Base-by-base conservation (phyloP, 1,140 invertebrate genomes). In the Dendrolimus punctatus region DNA sequence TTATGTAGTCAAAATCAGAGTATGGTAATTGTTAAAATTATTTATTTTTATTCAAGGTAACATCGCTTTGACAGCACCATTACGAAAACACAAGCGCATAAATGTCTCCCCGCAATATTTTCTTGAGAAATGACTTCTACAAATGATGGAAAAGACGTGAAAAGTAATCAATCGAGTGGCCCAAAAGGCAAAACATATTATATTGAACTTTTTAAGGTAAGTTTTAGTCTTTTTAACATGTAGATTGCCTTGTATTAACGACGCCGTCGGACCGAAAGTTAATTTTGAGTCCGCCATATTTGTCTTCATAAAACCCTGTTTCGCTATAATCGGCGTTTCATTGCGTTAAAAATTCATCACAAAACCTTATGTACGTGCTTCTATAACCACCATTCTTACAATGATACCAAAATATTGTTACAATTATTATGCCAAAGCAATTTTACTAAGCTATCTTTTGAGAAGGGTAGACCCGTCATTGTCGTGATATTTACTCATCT, bases 111-210 rank as follows among this genome's bases (percentile, higher is more conserved):
- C 77, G 78, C 73, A 76, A 83, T 83, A 82, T 85, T 86, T 85
- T 85, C 78, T 58, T 85, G 74, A 87, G 85, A 85, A 85, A 87
- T 87, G 85, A 86, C 81, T 87, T 87, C 85, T 78, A 86, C 79
- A 85, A 85, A 86, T 86, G 79, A 87, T 79, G 79, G 78, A 82
- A 86, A 86, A 84, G 80, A 86, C 67, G 79, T 87, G 74, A 87
- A 85, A 85, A 85, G 72, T 86, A 76, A 71, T 73, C 76, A 76
- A 77, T 75, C 67, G 64, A 75, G 72, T 76, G 76, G 72, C 69
- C 74, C 64, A 66, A 86, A 79, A 74, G 74, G 76, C 77, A 85
- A 85, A 76, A 59, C 73, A 71, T 81, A 83, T 80, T 80, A 75
- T 69, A 85, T 85, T 75, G 85, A 85, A 67, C 75, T 83, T 80